These are phyloP conservation scores for Hypocryptadius cinnamomeus DNA, from an alignment of 2,113 vertebrate species.

Conservation along the genomic window DNA sequence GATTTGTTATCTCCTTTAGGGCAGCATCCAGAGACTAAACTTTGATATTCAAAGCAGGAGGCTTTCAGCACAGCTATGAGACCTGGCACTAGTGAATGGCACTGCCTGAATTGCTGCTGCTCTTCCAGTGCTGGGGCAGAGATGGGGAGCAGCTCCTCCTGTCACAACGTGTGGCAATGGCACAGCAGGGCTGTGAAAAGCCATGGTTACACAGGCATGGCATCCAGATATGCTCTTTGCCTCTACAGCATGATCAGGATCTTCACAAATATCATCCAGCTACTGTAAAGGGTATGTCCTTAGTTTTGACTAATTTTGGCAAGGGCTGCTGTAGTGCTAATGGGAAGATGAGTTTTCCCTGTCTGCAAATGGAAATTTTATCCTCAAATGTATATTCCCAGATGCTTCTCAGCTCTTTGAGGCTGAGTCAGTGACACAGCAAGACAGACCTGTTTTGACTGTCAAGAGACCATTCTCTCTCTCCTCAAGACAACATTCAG, in stretches of 20 bases:
- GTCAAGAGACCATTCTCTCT: background rate
- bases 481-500: background rate
- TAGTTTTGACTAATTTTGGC: background rate
- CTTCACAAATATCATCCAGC: background rate
- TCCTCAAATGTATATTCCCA: background rate
- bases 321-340: background rate
- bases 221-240: background rate
- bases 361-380: background rate
- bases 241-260: background rate
- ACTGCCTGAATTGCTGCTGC: background rate
- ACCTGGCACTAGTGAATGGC: background rate
- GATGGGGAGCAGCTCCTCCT: background rate
- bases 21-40: constrained; percentile 1
- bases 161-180: background rate
- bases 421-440: background rate
- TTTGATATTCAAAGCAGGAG: constrained; percentile 31
- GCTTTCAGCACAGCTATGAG: background rate
- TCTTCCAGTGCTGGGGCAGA: background rate
- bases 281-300: background rate
- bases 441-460: background rate
- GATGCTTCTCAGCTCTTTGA: background rate
- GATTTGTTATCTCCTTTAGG: background rate
- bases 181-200: background rate
- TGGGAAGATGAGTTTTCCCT: background rate
- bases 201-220: background rate